These are phyloP conservation scores for Pseudopipra pipra DNA, from an alignment of 2,113 vertebrate genomes.

Conservation along the genomic window DNA sequence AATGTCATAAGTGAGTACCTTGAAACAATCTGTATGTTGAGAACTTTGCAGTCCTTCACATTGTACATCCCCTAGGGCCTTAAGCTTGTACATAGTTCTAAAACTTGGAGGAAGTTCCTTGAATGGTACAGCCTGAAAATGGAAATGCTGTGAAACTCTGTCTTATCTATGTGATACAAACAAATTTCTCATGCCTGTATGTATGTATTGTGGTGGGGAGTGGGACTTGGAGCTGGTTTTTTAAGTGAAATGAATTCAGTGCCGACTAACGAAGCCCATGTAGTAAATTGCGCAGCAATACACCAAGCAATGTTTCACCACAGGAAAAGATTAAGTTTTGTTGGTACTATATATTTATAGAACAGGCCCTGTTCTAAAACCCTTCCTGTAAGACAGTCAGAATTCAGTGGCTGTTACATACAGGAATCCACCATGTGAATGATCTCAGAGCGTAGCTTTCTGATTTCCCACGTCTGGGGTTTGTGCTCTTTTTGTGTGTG, in stretches of 20 bases:
- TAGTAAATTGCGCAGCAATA: not conserved
- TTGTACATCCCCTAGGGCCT: not conserved
- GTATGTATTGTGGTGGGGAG: not conserved
- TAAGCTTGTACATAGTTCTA: not conserved
- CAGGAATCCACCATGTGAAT: not conserved
- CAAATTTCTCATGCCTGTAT: not conserved
- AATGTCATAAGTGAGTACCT: not conserved
- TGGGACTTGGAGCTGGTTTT: not conserved
- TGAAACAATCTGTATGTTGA: not conserved
- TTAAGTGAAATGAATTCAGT: not conserved
- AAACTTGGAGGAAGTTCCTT: not conserved
- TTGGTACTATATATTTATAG: not conserved
- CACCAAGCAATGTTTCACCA: not conserved
- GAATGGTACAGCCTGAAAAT: not conserved
- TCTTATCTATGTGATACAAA: not conserved
- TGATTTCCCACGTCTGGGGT: not conserved
- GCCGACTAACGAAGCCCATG: not conserved
- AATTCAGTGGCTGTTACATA: not conserved
- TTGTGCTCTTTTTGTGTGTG: not conserved
- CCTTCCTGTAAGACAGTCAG: not conserved
- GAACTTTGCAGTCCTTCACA: not conserved
- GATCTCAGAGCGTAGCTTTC: not conserved
- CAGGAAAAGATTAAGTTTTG: not conserved
- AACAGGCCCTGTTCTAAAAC: not conserved
- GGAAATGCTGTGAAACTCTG: not conserved